phyloP scores from a whole-genome alignment of 2,888 invertebrate species.

The Torymus tubicola region DNA sequence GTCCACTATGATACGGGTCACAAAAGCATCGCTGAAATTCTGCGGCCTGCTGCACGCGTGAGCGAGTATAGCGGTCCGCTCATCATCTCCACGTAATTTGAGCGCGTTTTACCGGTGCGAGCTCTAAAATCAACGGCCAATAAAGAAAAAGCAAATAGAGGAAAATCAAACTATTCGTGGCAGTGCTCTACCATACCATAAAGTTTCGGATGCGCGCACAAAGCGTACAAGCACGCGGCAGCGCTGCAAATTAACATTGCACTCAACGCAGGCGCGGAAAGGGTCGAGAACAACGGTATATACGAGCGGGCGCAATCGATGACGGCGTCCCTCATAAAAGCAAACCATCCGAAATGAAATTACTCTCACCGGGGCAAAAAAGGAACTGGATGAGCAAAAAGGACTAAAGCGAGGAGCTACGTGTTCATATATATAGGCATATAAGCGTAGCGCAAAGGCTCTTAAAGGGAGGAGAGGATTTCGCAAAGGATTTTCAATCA shows the following conservation, averaged over 20 bases:
- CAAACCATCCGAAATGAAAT: constrained; percentile 44
- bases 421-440: neutral
- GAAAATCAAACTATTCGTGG: neutral
- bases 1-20: no score
- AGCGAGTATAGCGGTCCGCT: no score
- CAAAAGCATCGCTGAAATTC: no score
- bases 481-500: constrained; percentile 56
- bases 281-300: no score
- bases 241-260: constrained; percentile 36
- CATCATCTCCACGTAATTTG: no score
- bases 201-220: no score
- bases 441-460: neutral
- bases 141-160: no score
- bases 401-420: neutral
- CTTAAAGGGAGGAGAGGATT: constrained; percentile 14
- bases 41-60: no score
- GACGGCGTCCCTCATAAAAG: constrained; percentile 33
- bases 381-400: neutral
- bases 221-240: neutral
- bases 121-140: no score
- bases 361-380: constrained; percentile 13
- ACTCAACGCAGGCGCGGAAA: neutral
- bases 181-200: no score
- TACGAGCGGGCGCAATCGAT: constrained; percentile 17
- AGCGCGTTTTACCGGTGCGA: no score